Evolutionary conservation across 53 echinoderm and acorn worm genomes (phyloP).

Genomic region (Echinometra lucunter): DNA sequence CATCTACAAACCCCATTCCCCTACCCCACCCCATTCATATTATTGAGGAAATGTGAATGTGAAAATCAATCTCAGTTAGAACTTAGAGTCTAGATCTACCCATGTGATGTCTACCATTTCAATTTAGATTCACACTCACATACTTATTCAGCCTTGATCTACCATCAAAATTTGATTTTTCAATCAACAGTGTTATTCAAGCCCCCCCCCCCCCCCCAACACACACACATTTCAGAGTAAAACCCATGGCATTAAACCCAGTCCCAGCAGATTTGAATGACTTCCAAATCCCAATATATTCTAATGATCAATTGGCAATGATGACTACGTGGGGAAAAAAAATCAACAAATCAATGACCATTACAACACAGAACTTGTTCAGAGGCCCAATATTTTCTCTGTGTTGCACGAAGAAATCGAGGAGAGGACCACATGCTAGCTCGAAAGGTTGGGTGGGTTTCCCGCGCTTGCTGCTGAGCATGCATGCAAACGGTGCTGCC

Average conservation of each 20-base stretch:
- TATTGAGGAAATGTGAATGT: not conserved
- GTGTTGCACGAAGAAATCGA: not conserved
- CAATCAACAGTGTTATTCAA: too few relatives aligned
- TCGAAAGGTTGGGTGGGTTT: not conserved
- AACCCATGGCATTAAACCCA: too few relatives aligned
- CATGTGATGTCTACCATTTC: too few relatives aligned
- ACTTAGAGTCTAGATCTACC: too few relatives aligned
- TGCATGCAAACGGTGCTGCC: not conserved
- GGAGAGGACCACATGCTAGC: not conserved
- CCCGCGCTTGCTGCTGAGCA: not conserved
- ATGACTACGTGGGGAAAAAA: not conserved
- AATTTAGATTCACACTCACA: too few relatives aligned
- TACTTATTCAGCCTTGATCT: too few relatives aligned
- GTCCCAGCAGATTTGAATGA: too few relatives aligned
- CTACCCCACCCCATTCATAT: not conserved
- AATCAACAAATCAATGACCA: not conserved
- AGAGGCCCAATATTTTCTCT: not conserved
- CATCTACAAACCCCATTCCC: not conserved
- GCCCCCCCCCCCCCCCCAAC: too few relatives aligned
- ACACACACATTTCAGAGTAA: too few relatives aligned
- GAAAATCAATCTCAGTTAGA: too few relatives aligned
- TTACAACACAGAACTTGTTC: not conserved
- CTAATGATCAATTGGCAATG: not conserved
- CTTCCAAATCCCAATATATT: too few relatives aligned
- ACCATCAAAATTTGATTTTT: too few relatives aligned